A percentile compares a stretch with the other conserved stretches of the same genome.
phyloP scores from a whole-genome alignment of 1,140 invertebrate genomes.

The Heliconius nattereri region DNA sequence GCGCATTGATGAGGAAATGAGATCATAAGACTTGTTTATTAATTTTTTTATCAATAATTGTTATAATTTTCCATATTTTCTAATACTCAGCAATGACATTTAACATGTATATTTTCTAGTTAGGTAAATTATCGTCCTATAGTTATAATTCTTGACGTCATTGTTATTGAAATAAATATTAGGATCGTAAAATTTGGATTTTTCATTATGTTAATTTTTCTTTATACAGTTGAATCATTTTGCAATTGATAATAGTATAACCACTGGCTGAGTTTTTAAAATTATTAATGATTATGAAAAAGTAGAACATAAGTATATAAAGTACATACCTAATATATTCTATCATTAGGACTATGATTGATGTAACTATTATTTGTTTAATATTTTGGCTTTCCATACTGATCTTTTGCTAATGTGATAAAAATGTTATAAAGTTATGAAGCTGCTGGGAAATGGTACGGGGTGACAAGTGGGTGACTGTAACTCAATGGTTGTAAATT shows the following conservation, averaged over 20 bases:
- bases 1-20: conserved; percentile 42
- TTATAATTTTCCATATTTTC: not conserved
- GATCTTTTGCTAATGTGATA: too few species aligned
- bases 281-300: not conserved
- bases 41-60: not conserved
- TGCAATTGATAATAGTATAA: not conserved
- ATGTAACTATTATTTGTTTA: too few species aligned
- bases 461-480: too few species aligned
- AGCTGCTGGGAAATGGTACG: too few species aligned
- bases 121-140: not conserved
- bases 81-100: not conserved
- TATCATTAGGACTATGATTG: not conserved
- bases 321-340: not conserved
- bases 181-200: not conserved
- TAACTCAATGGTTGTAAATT: too few species aligned
- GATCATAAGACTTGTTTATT: conserved; percentile 38
- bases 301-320: not conserved
- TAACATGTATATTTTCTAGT: not conserved
- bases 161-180: not conserved
- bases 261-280: not conserved
- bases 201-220: not conserved
- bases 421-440: too few species aligned
- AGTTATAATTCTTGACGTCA: not conserved
- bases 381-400: too few species aligned
- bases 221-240: not conserved